phyloP scores from a whole-genome alignment of 2,113 vertebrate species.

The Narcine bancroftii region DNA sequence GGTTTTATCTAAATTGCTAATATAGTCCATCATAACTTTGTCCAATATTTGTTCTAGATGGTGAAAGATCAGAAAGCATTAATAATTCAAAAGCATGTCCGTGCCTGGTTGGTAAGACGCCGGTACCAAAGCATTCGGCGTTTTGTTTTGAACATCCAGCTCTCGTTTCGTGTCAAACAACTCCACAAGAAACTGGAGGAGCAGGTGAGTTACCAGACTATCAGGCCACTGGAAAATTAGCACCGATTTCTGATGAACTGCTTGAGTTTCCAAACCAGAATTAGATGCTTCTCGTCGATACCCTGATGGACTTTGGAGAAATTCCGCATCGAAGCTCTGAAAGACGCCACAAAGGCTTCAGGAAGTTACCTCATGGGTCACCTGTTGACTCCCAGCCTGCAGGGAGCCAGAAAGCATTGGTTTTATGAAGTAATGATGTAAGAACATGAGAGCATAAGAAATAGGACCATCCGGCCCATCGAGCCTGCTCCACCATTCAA shows the following conservation, averaged over 20 bases:
- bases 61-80: constrained; percentile 80
- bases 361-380: too few species aligned
- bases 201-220: constrained; percentile 57
- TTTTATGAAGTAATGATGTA: too few species aligned
- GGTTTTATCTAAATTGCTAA: not conserved
- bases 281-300: not conserved
- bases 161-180: constrained; percentile 82
- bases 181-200: constrained; percentile 86
- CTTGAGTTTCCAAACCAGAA: not conserved
- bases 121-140: constrained; percentile 82
- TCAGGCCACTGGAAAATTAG: not conserved
- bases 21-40: not conserved
- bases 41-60: constrained; percentile 57
- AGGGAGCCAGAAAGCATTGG: too few species aligned
- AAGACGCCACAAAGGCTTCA: too few species aligned
- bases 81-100: constrained; percentile 82
- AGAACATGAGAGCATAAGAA: too few species aligned
- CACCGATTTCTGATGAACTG: not conserved
- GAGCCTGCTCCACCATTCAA: too few species aligned
- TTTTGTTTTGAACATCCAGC: constrained; percentile 86
- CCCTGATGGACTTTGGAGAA: not conserved
- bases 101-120: constrained; percentile 84
- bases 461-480: too few species aligned
- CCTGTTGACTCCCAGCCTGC: too few species aligned
- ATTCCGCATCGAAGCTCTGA: too few species aligned